Evolutionary conservation across 2,888 invertebrate species (phyloP).

Genomic region (Parascotia fuliginaria): DNA sequence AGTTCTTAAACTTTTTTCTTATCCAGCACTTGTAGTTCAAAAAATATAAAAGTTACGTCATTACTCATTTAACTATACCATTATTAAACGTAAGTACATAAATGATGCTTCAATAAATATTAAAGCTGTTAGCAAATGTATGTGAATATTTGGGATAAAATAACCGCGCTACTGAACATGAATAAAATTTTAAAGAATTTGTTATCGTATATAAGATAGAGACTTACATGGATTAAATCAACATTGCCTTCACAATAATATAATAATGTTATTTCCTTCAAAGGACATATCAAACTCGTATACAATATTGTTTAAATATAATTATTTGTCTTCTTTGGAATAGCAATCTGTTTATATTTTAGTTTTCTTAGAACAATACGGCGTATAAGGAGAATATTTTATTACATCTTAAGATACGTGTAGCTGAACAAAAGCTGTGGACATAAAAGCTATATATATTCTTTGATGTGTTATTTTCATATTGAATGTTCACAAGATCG

Average conservation of each 20-base stretch:
- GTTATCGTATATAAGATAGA: too few species aligned
- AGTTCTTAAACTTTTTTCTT: slow-evolving; percentile 6
- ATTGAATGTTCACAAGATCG: not conserved
- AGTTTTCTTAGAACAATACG: not conserved
- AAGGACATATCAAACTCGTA: too few species aligned
- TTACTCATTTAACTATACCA: too few species aligned
- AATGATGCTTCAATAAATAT: slow-evolving; percentile 44
- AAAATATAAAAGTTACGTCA: slow-evolving; percentile 47
- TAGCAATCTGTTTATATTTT: not conserved
- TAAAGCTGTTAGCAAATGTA: slow-evolving; percentile 50
- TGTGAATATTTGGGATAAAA: slow-evolving; percentile 22
- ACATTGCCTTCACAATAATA: too few species aligned
- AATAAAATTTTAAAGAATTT: too few species aligned
- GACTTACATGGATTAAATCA: too few species aligned
- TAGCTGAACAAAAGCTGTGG: not conserved
- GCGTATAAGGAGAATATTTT: not conserved
- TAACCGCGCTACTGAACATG: too few species aligned
- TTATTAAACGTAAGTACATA: slow-evolving; percentile 47
- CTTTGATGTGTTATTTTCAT: not conserved
- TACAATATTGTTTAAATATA: too few species aligned
- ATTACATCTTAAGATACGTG: not conserved
- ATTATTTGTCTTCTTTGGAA: not conserved
- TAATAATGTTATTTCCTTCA: too few species aligned
- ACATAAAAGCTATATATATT: not conserved
- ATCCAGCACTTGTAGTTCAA: slow-evolving; percentile 13